Evolutionary conservation across 2,113 vertebrate genomes (phyloP).

Genomic region (Engraulis encrasicolus): DNA sequence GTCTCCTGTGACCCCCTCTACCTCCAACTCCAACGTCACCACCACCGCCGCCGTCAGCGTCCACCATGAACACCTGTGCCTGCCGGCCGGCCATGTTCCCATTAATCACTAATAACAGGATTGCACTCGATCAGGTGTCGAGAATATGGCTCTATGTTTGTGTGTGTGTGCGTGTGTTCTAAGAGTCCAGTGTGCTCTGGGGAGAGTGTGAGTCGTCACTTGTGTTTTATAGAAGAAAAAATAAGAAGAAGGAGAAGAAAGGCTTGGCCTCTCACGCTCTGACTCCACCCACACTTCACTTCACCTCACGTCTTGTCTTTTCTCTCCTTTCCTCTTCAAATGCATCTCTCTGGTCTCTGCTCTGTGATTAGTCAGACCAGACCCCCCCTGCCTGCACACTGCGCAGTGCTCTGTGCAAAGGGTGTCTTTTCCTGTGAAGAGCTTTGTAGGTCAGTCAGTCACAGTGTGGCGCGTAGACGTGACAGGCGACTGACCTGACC

Average conservation of each 20-base stretch:
- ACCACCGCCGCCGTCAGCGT: too few relatives aligned
- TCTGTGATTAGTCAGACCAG: not conserved
- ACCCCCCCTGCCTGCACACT: too few relatives aligned
- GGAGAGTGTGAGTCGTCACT: not conserved
- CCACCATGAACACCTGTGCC: slow-evolving; percentile 52
- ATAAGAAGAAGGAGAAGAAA: not conserved
- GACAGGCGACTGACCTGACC: not conserved
- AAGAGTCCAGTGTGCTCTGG: not conserved
- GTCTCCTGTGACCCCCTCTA: slow-evolving; percentile 23
- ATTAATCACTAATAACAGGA: slow-evolving; percentile 38
- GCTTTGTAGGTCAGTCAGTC: not conserved
- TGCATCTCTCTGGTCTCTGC: not conserved
- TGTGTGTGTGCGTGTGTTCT: not conserved
- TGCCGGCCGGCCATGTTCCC: slow-evolving; percentile 20
- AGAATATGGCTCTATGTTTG: not conserved
- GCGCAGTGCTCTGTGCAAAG: too few relatives aligned
- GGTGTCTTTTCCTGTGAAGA: not conserved
- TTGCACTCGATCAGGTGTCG: slow-evolving; percentile 23
- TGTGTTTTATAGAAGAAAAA: too few relatives aligned
- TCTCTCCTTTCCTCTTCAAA: not conserved
- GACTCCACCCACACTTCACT: not conserved
- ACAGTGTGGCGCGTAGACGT: too few relatives aligned
- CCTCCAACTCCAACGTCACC: too few relatives aligned
- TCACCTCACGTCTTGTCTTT: too few relatives aligned
- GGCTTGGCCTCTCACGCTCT: not conserved